phyloP scores from a whole-genome alignment of 2,797 vertebrate species.

The Avahi laniger region DNA sequence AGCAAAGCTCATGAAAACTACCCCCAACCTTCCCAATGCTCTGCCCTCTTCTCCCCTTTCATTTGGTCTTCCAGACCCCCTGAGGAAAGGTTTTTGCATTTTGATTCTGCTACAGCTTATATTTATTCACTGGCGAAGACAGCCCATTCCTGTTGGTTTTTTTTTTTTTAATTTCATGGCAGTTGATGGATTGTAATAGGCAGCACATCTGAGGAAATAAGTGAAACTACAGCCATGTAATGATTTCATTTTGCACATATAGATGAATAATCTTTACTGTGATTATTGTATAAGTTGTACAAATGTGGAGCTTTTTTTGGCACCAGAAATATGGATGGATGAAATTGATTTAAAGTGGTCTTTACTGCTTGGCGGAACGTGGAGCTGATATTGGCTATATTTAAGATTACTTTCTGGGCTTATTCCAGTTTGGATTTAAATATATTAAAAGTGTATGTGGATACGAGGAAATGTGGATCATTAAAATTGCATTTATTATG shows the following conservation, averaged over 20 bases:
- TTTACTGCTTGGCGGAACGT: slow-evolving; percentile 45
- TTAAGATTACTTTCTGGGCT: slow-evolving; percentile 64
- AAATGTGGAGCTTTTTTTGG: slow-evolving; percentile 25
- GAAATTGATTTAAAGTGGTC: slow-evolving; percentile 61
- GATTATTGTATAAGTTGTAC: slow-evolving; percentile 24
- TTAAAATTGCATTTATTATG: slow-evolving; percentile 57
- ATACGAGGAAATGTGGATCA: slow-evolving; percentile 44
- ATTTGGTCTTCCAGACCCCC: slow-evolving; percentile 68
- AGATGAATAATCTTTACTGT: slow-evolving; percentile 53
- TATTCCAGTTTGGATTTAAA: slow-evolving; percentile 48
- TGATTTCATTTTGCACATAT: slow-evolving; percentile 54
- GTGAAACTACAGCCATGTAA: slow-evolving; percentile 67
- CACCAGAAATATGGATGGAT: slow-evolving; percentile 45
- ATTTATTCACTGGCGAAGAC: slow-evolving; percentile 77
- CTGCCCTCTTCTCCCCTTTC: slow-evolving; percentile 40
- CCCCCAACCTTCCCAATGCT: not conserved
- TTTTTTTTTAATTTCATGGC: slow-evolving; percentile 80
- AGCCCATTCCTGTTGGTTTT: slow-evolving; percentile 81
- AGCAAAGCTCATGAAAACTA: not conserved
- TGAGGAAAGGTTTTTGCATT: slow-evolving; percentile 66
- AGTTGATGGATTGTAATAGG: slow-evolving; percentile 84
- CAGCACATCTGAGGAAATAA: slow-evolving; percentile 77
- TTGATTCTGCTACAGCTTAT: slow-evolving; percentile 71
- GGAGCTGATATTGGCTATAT: slow-evolving; percentile 45
- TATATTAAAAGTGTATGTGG: slow-evolving; percentile 42